Evolutionary conservation across 2,797 vertebrate species (phyloP).

Genomic region (Nothura maculosa): DNA sequence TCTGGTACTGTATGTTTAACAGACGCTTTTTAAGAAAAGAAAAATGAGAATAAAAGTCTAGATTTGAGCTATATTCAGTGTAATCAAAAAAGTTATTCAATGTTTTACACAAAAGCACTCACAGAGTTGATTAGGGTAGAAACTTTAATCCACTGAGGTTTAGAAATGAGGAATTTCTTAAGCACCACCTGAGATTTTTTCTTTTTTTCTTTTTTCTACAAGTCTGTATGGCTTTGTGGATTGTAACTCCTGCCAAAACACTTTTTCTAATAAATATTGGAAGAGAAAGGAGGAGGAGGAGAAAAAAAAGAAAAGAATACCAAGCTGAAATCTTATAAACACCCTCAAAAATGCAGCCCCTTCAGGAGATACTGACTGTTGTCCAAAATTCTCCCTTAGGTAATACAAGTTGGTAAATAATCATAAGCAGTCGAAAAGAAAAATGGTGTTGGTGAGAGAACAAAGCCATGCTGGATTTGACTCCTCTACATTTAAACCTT

Average conservation of each 20-base stretch:
- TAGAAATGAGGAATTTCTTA: slow-evolving; percentile 72
- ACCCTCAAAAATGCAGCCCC: background rate
- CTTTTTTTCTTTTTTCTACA: background rate
- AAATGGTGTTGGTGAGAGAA: background rate
- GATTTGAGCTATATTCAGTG: slow-evolving; percentile 4
- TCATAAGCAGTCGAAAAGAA: background rate
- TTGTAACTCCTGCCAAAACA: slow-evolving; percentile 16
- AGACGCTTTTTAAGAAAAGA: slow-evolving; percentile 21
- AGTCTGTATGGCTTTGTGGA: slow-evolving; percentile 35
- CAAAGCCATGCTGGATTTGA: background rate
- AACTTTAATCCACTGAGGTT: slow-evolving; percentile 67
- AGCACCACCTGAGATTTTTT: slow-evolving; percentile 57
- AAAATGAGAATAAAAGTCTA: slow-evolving; percentile 18
- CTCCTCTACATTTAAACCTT: background rate
- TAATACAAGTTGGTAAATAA: background rate
- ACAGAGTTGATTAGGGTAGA: slow-evolving; percentile 50
- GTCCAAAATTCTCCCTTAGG: background rate
- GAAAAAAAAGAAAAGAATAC: background rate
- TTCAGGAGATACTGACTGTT: background rate
- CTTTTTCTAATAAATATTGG: slow-evolving; percentile 9
- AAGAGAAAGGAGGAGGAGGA: background rate
- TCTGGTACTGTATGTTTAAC: slow-evolving; percentile 45
- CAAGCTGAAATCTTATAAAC: slow-evolving; percentile 1
- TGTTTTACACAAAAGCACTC: slow-evolving; percentile 61
- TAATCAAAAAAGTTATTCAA: slow-evolving; percentile 71